A percentile compares a stretch with the other conserved stretches of the same genome.
Evolutionary conservation across 2,888 invertebrate species (phyloP).

Genomic region (Drosophila merina): DNA sequence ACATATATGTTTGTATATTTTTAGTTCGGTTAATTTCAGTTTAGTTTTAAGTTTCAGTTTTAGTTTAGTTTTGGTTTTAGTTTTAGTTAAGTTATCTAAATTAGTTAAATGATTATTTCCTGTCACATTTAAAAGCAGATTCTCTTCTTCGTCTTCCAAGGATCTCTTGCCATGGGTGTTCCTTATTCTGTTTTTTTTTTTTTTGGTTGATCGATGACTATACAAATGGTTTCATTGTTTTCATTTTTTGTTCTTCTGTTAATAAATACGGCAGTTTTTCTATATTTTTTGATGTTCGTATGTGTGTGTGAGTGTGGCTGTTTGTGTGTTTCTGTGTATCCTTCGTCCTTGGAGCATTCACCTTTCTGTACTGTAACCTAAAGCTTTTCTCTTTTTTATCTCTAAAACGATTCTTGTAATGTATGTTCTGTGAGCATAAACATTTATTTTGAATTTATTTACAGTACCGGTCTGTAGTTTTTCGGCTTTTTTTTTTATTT

Average conservation of each 20-base stretch:
- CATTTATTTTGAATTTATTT: conserved; percentile 27
- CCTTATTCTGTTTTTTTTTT: neutral
- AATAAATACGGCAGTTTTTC: conserved; percentile 53
- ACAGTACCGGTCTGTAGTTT: conserved; percentile 14
- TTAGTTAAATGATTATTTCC: conserved; percentile 18
- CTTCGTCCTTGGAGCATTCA: neutral
- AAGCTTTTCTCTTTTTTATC: neutral
- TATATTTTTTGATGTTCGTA: conserved; percentile 17
- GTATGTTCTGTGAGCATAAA: conserved; percentile 1
- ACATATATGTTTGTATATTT: conserved; percentile 22
- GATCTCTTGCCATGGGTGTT: conserved; percentile 4
- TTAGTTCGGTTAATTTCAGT: conserved; percentile 34
- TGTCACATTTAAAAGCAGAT: conserved; percentile 39
- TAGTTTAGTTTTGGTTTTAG: neutral
- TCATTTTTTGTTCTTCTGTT: conserved; percentile 12
- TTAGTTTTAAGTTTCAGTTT: neutral
- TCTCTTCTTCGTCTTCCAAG: conserved; percentile 16
- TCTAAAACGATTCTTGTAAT: neutral
- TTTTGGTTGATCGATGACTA: conserved; percentile 14
- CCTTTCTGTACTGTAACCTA: conserved; percentile 1
- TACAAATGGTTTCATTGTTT: conserved; percentile 27
- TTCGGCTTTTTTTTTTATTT: neutral
- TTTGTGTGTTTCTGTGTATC: conserved; percentile 12
- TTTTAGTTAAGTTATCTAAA: conserved; percentile 15
- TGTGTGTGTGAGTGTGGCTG: neutral